Base-by-base conservation (phyloP, 2,888 invertebrate species). In the Heliconius hortense region DNA sequence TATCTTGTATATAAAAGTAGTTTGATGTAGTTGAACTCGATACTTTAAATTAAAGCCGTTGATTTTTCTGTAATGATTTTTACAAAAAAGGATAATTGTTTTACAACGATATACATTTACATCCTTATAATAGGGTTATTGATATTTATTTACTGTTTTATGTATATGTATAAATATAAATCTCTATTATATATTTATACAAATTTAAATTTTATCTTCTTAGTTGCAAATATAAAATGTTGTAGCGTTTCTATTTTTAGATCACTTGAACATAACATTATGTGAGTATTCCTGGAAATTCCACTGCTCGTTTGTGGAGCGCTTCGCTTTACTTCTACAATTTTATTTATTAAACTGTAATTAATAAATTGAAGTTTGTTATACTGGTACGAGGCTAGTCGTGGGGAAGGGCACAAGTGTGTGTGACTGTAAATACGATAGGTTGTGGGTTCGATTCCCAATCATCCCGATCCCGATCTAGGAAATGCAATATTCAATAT, bases 241-340 rank as follows among this genome's bases (percentile, higher is more conserved):
- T 4, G 13, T 62, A 62, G 15, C 43, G 26, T 63, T 39, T 62
- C 63, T 35, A 68, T 68, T 76, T 69, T 76, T 63, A 69, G 68
- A 56, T 67, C 31, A 72, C 72, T 76, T 72, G 59, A 26, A 72
- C 53, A 68, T 68, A 73, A 72, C 63, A 69, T 69, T 73, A 68
- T 39, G 28, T 72, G 72, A 68, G 53, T 67, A 53, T 69, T 21
- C 68, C 76, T n/a, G 15, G 35, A 56, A 56, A n/a, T 48, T 28
- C 28, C 48, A 28, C 4, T 21, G 24, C 18, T 43, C 53, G 28
- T 11, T 53, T 28, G 15, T 28, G 24, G 28, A n/a, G 13, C 0
- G 13, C 24, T 26, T 60, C 13, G 15, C 13, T 24, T 60, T 60
- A 60, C 24, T 60, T 60, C 60, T 13, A 60, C 4, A 60, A 24